Evolutionary conservation across 35 echinoderm and acorn worm species (phyloP).

Genomic region (Apostichopus californicus): DNA sequence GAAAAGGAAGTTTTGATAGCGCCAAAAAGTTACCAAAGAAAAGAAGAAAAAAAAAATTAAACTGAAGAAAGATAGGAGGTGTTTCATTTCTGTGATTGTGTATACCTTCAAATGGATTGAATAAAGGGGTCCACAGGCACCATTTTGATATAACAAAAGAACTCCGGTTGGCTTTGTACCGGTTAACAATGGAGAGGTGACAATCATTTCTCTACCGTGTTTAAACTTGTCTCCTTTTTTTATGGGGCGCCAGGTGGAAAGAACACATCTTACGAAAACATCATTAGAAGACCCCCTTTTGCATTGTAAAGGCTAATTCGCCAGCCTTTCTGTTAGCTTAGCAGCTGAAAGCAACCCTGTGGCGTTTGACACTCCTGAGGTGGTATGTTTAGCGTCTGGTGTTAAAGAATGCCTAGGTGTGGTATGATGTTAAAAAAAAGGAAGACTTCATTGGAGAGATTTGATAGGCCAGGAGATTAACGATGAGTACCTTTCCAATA

Average conservation of each 20-base stretch:
- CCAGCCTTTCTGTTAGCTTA: slow-evolving; percentile 11
- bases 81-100: slow-evolving; percentile 2
- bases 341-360: not conserved
- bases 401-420: slow-evolving; percentile 28
- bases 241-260: slow-evolving; percentile 36
- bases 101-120: not conserved
- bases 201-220: not conserved
- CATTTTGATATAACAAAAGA: slow-evolving; percentile 8
- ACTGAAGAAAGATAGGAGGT: not conserved
- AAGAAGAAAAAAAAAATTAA: not conserved
- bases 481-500: not conserved
- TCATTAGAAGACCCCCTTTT: slow-evolving; percentile 34
- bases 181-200: slow-evolving; percentile 34
- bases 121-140: slow-evolving; percentile 8
- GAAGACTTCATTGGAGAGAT: not conserved
- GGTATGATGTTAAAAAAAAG: not conserved
- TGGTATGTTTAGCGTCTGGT: slow-evolving; percentile 26
- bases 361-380: slow-evolving; percentile 5
- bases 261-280: slow-evolving; percentile 28
- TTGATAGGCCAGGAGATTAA: not conserved
- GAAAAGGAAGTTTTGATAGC: slow-evolving; percentile 37
- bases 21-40: slow-evolving; percentile 25
- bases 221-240: slow-evolving; percentile 30
- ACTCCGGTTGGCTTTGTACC: slow-evolving; percentile 31
- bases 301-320: slow-evolving; percentile 5